Evolutionary conservation across 1,140 invertebrate species (phyloP), one percentile per base, ranked within the genome.

Genomic region (Pemphigus obesinymphae): DNA sequence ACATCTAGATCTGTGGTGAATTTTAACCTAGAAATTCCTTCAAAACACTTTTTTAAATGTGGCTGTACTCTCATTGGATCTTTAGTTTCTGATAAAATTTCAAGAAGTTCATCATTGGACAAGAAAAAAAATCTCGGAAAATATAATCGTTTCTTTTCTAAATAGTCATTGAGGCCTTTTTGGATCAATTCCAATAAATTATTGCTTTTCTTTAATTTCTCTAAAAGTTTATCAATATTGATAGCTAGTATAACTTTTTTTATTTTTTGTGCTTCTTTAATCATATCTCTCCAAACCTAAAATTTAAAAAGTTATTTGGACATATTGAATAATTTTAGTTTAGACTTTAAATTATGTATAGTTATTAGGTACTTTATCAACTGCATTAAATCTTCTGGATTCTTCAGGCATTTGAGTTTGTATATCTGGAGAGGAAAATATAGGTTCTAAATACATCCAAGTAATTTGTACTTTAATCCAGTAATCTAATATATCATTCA

Each of bases 51-150:
- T 89, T 97, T 98, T 75, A 99, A 88, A 90, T 98, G 96, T n/a
- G 96, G 96, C 86, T 98, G 96, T n/a, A 99, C 95, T 83, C 93
- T 93, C 83, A 93, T 97, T 0, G 97, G 97, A 90, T 98, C 96
- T 88, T 98, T 98, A 0, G 97, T 98, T 88, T 98, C 96, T 0
- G 96, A 97, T 50, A 99, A 87, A 85, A 99, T 98, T 89, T 98
- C 97, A 26, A 99, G 88, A 34, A 99, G 87, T 87, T 99, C 97
- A 86, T 98, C 96, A 87, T 99, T 98, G 8, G 97, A 98, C 23
- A 99, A 88, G 88, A 99, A 99, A 91, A 98, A 99, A 89, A 99
- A 98, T 84, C 96, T 89, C 5, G 97, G 95, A 88, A 98, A 99
- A 85, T 92, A 97, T 0, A 98, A 88, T 34, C 97, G 89, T 86